Conservation (phyloP, 2,888 invertebrate species). For the Xestobium rufovillosum region DNA sequence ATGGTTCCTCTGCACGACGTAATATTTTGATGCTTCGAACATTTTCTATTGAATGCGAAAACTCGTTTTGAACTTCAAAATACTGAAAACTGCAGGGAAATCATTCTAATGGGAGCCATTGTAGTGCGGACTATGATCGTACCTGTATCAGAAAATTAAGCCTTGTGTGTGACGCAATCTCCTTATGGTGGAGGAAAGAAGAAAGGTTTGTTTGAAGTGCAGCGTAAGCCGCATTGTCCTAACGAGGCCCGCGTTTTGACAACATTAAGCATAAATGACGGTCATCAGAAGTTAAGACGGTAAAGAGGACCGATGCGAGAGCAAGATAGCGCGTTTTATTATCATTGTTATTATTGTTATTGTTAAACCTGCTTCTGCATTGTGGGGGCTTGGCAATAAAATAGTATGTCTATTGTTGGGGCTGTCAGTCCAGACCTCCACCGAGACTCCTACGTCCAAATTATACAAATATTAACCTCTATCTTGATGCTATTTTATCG, state of each 20-base stretch:
- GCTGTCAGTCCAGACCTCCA: constrained; percentile 29
- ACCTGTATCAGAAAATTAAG: too few species aligned
- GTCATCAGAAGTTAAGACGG: constrained; percentile 24
- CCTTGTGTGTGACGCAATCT: too few species aligned
- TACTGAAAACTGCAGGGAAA: too few species aligned
- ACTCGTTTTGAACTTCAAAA: too few species aligned
- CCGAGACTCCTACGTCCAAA: constrained; percentile 25
- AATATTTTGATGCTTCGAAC: too few species aligned
- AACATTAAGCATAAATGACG: constrained; percentile 19
- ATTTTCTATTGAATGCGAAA: too few species aligned
- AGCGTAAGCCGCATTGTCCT: too few species aligned
- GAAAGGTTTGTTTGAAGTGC: too few species aligned
- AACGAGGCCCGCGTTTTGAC: not conserved
- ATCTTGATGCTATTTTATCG: not conserved
- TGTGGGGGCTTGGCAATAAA: constrained; percentile 31
- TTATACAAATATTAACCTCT: constrained; percentile 17
- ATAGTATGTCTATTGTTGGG: constrained; percentile 32
- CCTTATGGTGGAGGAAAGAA: too few species aligned
- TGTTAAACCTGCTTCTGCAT: constrained; percentile 33
- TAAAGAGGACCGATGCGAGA: constrained; percentile 23
- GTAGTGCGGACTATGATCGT: too few species aligned
- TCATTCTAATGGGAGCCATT: too few species aligned
- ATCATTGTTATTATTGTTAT: constrained; percentile 34
- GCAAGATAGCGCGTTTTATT: constrained; percentile 32
- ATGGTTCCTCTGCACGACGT: too few species aligned